Evolutionary conservation across 2,113 vertebrate genomes (phyloP).

Genomic region (Cyanoderma ruficeps): DNA sequence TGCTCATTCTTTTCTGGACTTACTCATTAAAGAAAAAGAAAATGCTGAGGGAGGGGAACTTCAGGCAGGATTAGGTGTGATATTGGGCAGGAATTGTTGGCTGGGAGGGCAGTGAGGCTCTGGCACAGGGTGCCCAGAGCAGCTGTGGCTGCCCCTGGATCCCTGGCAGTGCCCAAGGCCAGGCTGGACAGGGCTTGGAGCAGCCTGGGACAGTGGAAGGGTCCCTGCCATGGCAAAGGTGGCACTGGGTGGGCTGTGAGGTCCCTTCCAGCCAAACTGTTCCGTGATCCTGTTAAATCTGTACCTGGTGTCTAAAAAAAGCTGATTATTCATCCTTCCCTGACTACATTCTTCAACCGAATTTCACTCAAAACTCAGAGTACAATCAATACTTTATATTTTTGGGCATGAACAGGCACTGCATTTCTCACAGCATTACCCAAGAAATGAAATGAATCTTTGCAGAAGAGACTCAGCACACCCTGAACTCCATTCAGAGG

Average conservation of each 20-base stretch:
- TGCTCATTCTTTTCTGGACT: neutral
- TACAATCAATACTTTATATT: neutral
- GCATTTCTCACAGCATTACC: neutral
- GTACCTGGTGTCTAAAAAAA: neutral
- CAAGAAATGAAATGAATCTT: neutral
- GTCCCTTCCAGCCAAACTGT: neutral
- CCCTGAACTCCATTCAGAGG: neutral
- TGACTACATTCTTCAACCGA: neutral
- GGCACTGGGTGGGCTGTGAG: accelerated
- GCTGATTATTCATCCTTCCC: neutral
- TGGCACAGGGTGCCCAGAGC: neutral
- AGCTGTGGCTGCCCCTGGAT: neutral
- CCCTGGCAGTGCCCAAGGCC: neutral
- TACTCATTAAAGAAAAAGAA: neutral
- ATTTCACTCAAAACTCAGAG: neutral
- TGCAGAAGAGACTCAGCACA: neutral
- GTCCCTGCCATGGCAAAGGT: neutral
- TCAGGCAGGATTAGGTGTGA: accelerated
- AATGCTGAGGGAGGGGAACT: neutral
- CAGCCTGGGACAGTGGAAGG: neutral
- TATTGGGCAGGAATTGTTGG: neutral
- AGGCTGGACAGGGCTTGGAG: neutral
- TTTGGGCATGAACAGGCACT: neutral
- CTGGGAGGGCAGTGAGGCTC: neutral
- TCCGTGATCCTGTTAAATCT: neutral